Percentiles rank a stretch among this genome's conserved stretches.
phyloP scores from a whole-genome alignment of 2,797 vertebrate species.

The Telmatherina bonti region DNA sequence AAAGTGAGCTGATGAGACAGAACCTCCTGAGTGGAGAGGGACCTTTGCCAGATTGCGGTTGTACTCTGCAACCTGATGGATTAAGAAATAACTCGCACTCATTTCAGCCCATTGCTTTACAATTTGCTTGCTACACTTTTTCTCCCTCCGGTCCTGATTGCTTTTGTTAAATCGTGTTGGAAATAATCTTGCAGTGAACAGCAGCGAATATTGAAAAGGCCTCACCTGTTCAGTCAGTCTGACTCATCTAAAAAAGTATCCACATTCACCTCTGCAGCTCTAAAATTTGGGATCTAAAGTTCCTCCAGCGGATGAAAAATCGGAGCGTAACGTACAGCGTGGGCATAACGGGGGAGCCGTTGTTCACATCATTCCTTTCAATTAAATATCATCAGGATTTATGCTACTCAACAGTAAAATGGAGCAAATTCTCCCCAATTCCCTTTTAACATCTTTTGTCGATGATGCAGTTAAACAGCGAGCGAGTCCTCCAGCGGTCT shows the following conservation, averaged over 20 bases:
- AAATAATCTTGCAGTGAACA: conserved; percentile 3
- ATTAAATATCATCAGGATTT: conserved; percentile 31
- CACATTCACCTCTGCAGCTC: background rate
- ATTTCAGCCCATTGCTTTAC: background rate
- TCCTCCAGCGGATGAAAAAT: background rate
- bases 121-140: background rate
- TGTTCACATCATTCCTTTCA: background rate
- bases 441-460: conserved; percentile 29
- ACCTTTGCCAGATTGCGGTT: background rate
- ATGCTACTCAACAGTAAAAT: conserved; percentile 17
- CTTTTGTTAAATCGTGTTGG: background rate
- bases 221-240: background rate
- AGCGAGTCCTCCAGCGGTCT: conserved; percentile 35
- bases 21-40: background rate
- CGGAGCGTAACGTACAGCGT: background rate
- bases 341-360: background rate
- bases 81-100: background rate
- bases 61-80: conserved; percentile 7
- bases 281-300: background rate
- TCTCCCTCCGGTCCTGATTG: background rate
- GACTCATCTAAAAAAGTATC: conserved; percentile 1
- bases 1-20: background rate
- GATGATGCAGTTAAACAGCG: conserved; percentile 48
- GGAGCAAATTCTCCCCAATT: conserved; percentile 20
- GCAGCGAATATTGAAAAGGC: background rate